A percentile compares a stretch with the other conserved stretches of the same genome.
Evolutionary conservation across 2,113 vertebrate species (phyloP).

Genomic region (Zosterops lateralis): DNA sequence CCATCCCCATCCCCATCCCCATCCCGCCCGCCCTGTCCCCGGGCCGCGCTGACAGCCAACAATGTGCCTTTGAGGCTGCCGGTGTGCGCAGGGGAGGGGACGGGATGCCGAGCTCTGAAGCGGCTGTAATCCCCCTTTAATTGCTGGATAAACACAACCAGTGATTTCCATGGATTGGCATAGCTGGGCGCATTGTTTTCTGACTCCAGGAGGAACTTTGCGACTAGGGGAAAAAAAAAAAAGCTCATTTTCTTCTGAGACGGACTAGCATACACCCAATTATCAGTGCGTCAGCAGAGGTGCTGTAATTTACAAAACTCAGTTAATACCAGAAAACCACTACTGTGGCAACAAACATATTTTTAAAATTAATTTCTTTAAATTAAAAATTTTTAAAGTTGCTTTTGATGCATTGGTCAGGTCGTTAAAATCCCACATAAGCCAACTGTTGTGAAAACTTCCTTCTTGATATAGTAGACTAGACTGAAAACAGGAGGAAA

Average conservation of each 20-base stretch:
- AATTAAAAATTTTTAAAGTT: not conserved
- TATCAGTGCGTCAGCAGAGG: not conserved
- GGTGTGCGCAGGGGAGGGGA: conserved; percentile 20
- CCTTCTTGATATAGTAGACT: not conserved
- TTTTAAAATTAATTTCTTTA: too few relatives aligned
- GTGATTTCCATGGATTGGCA: conserved; percentile 28
- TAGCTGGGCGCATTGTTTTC: not conserved
- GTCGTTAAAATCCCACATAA: not conserved
- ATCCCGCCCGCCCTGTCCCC: not conserved
- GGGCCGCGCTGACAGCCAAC: conserved; percentile 38
- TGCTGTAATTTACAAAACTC: not conserved
- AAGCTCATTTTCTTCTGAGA: not conserved
- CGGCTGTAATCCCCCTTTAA: conserved; percentile 70
- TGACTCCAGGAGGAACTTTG: not conserved
- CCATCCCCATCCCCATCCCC: not conserved
- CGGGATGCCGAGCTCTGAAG: conserved; percentile 41
- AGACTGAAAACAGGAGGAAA: not conserved
- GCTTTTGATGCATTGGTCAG: not conserved
- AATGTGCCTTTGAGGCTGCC: conserved; percentile 47
- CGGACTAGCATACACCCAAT: not conserved
- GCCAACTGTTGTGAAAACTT: not conserved
- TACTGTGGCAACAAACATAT: not conserved
- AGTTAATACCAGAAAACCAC: not conserved
- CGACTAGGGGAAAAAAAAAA: not conserved
- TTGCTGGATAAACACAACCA: conserved; percentile 63